Conservation (phyloP, 2,797 vertebrate species). For the Nyctalus aviator region DNA sequence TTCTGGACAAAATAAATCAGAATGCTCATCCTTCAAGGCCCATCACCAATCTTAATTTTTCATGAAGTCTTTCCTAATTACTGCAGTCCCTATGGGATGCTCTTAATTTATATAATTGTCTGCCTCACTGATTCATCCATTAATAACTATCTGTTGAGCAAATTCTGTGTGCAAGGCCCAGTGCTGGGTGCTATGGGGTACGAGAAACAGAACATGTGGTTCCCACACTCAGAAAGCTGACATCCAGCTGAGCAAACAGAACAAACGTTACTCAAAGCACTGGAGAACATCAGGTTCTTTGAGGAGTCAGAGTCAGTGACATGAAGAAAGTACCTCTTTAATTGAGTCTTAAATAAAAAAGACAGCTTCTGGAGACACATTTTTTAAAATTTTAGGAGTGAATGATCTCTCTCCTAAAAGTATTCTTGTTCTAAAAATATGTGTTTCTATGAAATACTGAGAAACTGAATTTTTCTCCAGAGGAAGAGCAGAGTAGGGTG, state of each 20-base stretch:
- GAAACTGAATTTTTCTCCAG: constrained; percentile 33
- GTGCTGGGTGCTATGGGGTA: not conserved
- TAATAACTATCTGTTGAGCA: constrained; percentile 71
- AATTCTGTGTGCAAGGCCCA: not conserved
- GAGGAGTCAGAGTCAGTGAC: not conserved
- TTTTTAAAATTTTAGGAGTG: not conserved
- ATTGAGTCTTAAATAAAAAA: not conserved
- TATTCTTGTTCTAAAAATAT: not conserved
- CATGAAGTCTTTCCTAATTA: constrained; percentile 72
- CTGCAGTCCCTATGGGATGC: not conserved
- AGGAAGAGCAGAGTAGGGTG: not conserved
- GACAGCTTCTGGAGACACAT: not conserved
- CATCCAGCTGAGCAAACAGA: not conserved
- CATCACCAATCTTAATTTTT: constrained; percentile 73
- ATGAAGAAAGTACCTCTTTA: not conserved
- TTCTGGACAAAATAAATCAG: constrained; percentile 54
- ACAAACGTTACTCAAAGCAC: not conserved
- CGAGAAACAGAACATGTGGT: not conserved
- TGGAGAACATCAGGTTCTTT: not conserved
- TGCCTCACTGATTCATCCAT: constrained; percentile 76
- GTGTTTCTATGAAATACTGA: not conserved
- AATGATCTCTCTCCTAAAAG: not conserved
- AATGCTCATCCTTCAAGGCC: constrained; percentile 41
- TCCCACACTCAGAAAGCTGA: not conserved
- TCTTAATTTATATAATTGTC: constrained; percentile 75